phyloP scores from a whole-genome alignment of 2,888 invertebrate species.

The Choreutis nemorana region DNA sequence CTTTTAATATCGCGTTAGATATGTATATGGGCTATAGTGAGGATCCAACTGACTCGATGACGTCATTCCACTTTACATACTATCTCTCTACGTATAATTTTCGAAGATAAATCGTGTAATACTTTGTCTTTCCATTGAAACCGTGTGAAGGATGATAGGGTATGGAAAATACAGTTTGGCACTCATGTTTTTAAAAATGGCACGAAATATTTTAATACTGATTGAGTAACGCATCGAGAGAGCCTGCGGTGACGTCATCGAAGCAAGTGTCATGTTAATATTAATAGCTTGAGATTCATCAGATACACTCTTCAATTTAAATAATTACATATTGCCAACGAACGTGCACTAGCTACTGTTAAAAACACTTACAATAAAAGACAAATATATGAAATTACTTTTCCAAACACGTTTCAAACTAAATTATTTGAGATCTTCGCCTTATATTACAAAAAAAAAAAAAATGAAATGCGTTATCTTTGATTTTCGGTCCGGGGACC shows the following conservation, averaged over 20 bases:
- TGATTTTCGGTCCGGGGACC: constrained; percentile 31
- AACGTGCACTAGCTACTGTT: constrained; percentile 51
- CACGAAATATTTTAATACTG: constrained; percentile 28
- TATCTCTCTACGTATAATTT: no score
- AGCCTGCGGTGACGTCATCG: no score
- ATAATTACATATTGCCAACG: constrained; percentile 36
- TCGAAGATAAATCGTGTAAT: no score
- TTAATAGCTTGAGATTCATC: constrained; percentile 27
- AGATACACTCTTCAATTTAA: constrained; percentile 18
- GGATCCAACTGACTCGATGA: constrained; percentile 22
- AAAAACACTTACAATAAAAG: constrained; percentile 24
- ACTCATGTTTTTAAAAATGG: constrained; percentile 26
- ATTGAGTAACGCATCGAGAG: no score
- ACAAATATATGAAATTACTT: constrained; percentile 24
- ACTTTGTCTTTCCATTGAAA: no score
- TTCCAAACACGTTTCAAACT: constrained; percentile 28
- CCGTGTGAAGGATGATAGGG: no score
- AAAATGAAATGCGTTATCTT: constrained; percentile 53
- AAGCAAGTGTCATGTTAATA: constrained; percentile 15
- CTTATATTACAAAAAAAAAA: constrained; percentile 22
- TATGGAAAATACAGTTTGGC: no score
- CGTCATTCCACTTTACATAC: no score
- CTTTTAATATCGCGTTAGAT: constrained; percentile 43
- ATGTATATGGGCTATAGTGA: constrained; percentile 50
- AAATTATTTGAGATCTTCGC: constrained; percentile 61